Percentiles rank a stretch among this genome's conserved stretches.
Conservation (phyloP, 2,888 invertebrate genomes). For the Ecliptopera silaceata region DNA sequence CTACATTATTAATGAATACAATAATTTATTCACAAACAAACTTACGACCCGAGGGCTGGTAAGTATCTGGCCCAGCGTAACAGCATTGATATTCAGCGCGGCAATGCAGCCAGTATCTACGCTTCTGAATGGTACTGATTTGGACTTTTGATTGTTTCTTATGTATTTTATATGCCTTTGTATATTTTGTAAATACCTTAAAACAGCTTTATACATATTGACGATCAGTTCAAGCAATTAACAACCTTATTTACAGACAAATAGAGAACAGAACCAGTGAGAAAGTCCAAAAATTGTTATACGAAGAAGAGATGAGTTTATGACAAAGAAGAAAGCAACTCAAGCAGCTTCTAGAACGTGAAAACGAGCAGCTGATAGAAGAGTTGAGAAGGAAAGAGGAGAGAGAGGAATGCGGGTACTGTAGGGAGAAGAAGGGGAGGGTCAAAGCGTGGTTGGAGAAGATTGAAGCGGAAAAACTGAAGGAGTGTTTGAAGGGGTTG, state of each 20-base stretch:
- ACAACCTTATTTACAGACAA: constrained; percentile 44
- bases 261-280: constrained; percentile 66
- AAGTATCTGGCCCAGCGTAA: no score
- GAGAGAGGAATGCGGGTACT: constrained; percentile 59
- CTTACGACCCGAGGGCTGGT: no score
- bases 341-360: constrained; percentile 53
- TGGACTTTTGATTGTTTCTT: no score
- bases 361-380: constrained; percentile 54
- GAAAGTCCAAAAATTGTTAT: constrained; percentile 59
- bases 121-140: no score
- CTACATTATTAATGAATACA: no score
- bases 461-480: constrained; percentile 62
- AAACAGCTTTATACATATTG: no score
- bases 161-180: no score
- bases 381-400: constrained; percentile 56
- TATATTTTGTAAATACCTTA: no score
- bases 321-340: constrained; percentile 69
- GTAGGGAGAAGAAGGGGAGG: constrained; percentile 55
- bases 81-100: no score
- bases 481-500: constrained; percentile 66
- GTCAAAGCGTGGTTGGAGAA: constrained; percentile 53
- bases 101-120: no score
- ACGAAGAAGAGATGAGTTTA: constrained; percentile 62
- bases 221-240: no score
- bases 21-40: no score